Base-by-base conservation (phyloP, 2,888 invertebrate species). In the Enchytraeus crypticus region DNA sequence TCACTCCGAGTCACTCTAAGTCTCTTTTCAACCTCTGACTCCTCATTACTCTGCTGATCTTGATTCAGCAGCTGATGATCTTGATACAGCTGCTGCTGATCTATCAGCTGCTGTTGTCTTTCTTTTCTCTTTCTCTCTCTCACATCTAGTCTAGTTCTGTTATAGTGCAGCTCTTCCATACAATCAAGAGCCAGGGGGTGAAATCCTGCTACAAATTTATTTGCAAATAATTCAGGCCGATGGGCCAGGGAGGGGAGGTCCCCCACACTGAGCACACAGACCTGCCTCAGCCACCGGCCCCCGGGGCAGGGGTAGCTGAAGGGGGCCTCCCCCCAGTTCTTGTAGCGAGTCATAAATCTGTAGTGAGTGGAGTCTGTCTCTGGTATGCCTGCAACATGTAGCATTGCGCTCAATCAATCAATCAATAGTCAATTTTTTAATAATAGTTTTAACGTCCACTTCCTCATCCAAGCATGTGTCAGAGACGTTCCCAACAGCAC, bases 321-420 rank as follows among this genome's bases (percentile, higher is more conserved):
- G 0, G 68, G 66, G 34, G 60, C 54, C 2, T 45, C 56, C 1
- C 71, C 70, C 75, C 76, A 76, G 64, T 73, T 75, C 61, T 74
- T 75, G 62, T 71, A 76, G 2, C 76, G 65, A 0, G 73, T 57
- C 0, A 74, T 54, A 62, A 72, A 75, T 3, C 71, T 71, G 32
- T 74, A 69, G 14, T 62, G 61, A 3, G 46, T 34, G 3, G 63
- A 59, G 57, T 71, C 67, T 2, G 72, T 72, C 56, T 74, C 74
- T 18, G 73, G 72, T 38, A 49, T 30, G 43, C 54, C 54, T 54
- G 33, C n/a, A n/a, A n/a, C n/a, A n/a, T n/a, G n/a, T n/a, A n/a
- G n/a, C n/a, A n/a, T n/a, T n/a, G n/a, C n/a, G n/a, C n/a, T n/a
- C n/a, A n/a, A n/a, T n/a, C n/a, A n/a, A n/a, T n/a, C n/a, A n/a